Percentiles rank a stretch among this genome's conserved stretches.
Conservation (phyloP, 1,140 invertebrate species). For the Bombus consobrinus region DNA sequence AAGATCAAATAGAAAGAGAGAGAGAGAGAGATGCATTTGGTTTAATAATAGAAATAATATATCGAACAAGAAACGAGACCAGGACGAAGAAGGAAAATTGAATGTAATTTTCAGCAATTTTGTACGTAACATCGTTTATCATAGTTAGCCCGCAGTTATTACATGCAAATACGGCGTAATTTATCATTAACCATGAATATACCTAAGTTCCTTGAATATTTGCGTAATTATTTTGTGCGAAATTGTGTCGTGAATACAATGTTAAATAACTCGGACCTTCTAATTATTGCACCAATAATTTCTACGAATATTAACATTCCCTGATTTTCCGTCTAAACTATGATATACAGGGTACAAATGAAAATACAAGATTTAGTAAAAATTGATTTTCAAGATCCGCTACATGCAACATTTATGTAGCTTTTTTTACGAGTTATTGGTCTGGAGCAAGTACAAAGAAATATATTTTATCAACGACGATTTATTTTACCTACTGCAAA, state of each 20-base stretch:
- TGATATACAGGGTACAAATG: not conserved
- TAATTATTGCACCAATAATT: not conserved
- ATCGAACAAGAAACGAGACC: too few relatives aligned
- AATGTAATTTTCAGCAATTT: constrained; percentile 19
- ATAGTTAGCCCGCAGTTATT: not conserved
- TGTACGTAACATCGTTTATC: not conserved
- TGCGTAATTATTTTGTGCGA: not conserved
- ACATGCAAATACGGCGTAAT: constrained; percentile 23
- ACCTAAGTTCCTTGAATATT: not conserved
- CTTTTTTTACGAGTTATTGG: too few relatives aligned
- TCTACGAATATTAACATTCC: not conserved
- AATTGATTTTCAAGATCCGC: too few relatives aligned
- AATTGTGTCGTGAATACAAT: not conserved
- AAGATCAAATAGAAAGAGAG: not conserved
- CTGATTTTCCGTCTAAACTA: not conserved
- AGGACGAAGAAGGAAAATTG: not conserved
- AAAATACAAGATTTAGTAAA: too few relatives aligned
- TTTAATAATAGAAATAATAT: not conserved
- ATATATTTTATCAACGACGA: too few relatives aligned
- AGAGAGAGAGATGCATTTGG: too few relatives aligned
- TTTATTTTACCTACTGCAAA: too few relatives aligned
- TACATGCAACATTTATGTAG: too few relatives aligned
- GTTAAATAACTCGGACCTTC: not conserved
- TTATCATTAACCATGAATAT: constrained; percentile 6
- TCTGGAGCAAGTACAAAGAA: too few relatives aligned